Evolutionary conservation across 2,888 invertebrate genomes (phyloP), one percentile per base, ranked within the genome.

Genomic region (Margaritifera margaritifera): DNA sequence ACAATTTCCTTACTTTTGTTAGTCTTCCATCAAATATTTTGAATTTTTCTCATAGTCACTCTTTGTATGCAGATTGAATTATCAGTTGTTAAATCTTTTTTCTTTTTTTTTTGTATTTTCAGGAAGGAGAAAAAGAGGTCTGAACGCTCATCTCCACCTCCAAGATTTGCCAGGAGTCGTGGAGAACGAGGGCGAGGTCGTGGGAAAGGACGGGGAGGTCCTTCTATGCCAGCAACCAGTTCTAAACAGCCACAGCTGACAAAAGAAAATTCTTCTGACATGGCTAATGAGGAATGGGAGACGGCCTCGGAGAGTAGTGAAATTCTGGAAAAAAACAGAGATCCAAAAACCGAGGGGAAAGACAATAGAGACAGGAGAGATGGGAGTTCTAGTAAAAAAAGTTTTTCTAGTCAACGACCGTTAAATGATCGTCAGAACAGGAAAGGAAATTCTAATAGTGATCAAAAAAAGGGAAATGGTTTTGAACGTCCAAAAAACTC

Each of bases 251-350:
- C 86, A 55, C 82, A 80, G n/a, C 80, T 88, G 20, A 85, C 82
- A 6, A 89, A 88, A 74, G 88, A 89, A 72, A 87, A 87, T 71
- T 89, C 89, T 20, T 86, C 86, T 4, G 87, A 87, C 69, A 79
- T 82, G 71, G 82, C 82, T 18, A 85, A 90, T 85, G 87, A 89
- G 67, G 91, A 94, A 84, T 94, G 94, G 94, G 95, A 95, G 88
- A 94, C 95, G 3, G 92, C 91, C 24, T 94, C 95, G 11, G 95
- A 95, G 90, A 94, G 94, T 91, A 95, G 95, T 89, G 95, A 91
- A 80, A 83, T 89, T 60, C 74, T 86, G 8, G 85, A 86, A 19
- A 83, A 84, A 68, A 72, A 70, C 65, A 75, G 78, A 62, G 83
- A 84, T 78, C 81, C 84, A 80, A 87, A 84, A 84, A 84, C 79